Base-by-base conservation (phyloP, 2,113 vertebrate species). In the Ciconia stormi region DNA sequence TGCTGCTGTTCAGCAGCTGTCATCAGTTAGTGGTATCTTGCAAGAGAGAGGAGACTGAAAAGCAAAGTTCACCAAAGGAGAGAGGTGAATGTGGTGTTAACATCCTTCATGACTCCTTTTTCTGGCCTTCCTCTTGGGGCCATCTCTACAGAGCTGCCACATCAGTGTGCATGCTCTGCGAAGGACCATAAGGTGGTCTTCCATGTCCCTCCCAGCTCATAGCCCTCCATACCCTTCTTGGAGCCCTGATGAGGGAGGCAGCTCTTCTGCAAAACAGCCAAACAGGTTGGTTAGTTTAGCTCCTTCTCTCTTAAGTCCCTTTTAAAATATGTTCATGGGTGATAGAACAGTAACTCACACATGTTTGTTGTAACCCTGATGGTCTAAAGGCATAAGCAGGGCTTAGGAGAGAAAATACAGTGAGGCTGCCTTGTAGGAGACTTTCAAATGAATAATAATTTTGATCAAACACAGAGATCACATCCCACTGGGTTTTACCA, bases 201-300 rank as follows among this genome's bases (percentile, higher is more conserved):
- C 34, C 1, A 0, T 22, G 47, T 53, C 34, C 36, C 44, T 34
- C 49, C 26, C 0, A 6, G 15, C 46, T 61, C 0, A 1, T 4
- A 67, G 38, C 11, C 16, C 16, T 85, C 16, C 16, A 7, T 2
- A 30, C 1, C 7, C 10, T 61, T 36, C 50, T 65, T 2, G 3
- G 34, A 58, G 29, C 9, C 49, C 7, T 76, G 36, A 58, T 1
- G 6, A 63, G 6, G 25, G 21, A 58, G 23, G 21, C 16, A 74
- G 4, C 4, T 71, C 16, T 59, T 84, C 32, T 2, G 11, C 23
- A 70, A 46, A 84, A 50, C 1, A 93, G 7, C 12, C 34, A 61
- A 49, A 61, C 10, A 38, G 14, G 12, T 5, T 42, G 13, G 5
- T 52, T 80, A 69, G 16, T 74, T 82, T 29, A 50, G 6, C 12